These are phyloP conservation scores for Zaprionus capensis DNA, from an alignment of 1,140 invertebrate genomes.

Conservation along the genomic window DNA sequence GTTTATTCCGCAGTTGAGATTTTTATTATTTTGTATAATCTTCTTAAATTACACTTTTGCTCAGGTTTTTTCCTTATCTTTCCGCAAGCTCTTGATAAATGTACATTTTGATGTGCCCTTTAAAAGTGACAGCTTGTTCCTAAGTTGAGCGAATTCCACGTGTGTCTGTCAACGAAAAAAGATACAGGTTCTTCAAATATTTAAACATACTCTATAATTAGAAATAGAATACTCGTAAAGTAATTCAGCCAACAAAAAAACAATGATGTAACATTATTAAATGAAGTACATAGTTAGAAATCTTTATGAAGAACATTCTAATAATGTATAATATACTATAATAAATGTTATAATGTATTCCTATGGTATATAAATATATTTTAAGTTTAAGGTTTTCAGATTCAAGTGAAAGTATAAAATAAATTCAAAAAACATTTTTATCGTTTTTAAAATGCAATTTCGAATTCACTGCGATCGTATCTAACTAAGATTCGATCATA, in stretches of 20 bases:
- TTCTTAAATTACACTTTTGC: constrained; percentile 6
- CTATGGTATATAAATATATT: no score
- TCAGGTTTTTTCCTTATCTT: constrained; percentile 38
- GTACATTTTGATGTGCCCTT: constrained; percentile 44
- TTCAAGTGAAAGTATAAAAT: background rate
- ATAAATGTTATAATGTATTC: background rate
- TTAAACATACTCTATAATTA: background rate
- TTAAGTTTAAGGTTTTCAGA: no score
- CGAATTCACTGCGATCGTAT: background rate
- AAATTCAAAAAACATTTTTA: background rate
- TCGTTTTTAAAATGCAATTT: background rate
- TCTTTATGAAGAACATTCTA: no score
- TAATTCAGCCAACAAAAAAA: background rate
- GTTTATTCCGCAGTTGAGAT: constrained; percentile 41
- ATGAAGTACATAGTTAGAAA: no score
- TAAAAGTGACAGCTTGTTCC: constrained; percentile 1
- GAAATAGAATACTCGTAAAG: background rate
- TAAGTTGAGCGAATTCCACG: background rate
- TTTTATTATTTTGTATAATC: constrained; percentile 27
- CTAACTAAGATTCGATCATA: background rate
- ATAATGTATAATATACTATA: background rate
- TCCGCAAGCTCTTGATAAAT: constrained; percentile 30
- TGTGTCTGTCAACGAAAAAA: background rate
- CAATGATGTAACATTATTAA: no score
- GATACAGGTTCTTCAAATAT: background rate